Base-by-base conservation (phyloP, 1,140 invertebrate species). In the Parasteatoda tepidariorum region DNA sequence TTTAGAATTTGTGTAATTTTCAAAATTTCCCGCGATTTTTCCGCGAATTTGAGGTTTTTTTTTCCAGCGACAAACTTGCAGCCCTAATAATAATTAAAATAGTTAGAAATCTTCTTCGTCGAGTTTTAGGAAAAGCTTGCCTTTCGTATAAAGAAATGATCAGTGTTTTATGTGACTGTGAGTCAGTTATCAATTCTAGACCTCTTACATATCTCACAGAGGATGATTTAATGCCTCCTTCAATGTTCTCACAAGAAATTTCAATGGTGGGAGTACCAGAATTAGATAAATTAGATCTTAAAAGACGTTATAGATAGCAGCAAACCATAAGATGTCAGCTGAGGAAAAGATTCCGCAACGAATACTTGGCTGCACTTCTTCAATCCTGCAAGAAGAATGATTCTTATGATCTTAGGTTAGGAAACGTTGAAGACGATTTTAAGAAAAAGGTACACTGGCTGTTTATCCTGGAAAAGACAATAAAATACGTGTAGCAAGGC, bases 151-250 rank as follows among this genome's bases (percentile, higher is more conserved):
- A 74, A 61, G 81, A 83, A 48, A 74, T 74, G 57, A 18, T 54
- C 28, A 66, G 67, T 0, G 48, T 64, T 62, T 6, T 83, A 1
- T 62, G 48, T 30, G 57, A 73, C 4, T 62, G 38, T 64, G 68
- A 83, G 28, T n/a, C 81, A n/a, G 57, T 66, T 5, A 31, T 64
- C 7, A 90, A 90, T 85, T 89, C 87, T 28, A 28, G 57, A 31
- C 57, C 57, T 9, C 22, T 83, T 13, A 82, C 78, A 15, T 61
- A 61, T 71, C 9, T 57, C 3, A 18, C 48, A 28, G 67, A 84
- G 55, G 86, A 34, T n/a, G 67, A 61, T 7, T 3, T 18, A n/a
- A n/a, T 83, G 31, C 67, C 22, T n/a, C 41, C 64, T 15, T 15
- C 15, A 22, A 9, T 57, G 26, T 68, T 81, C 54, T 33, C 57